Percentiles rank a stretch among this genome's conserved stretches.
Evolutionary conservation across 2,797 vertebrate species (phyloP).

Genomic region (Enteromius argenteus): DNA sequence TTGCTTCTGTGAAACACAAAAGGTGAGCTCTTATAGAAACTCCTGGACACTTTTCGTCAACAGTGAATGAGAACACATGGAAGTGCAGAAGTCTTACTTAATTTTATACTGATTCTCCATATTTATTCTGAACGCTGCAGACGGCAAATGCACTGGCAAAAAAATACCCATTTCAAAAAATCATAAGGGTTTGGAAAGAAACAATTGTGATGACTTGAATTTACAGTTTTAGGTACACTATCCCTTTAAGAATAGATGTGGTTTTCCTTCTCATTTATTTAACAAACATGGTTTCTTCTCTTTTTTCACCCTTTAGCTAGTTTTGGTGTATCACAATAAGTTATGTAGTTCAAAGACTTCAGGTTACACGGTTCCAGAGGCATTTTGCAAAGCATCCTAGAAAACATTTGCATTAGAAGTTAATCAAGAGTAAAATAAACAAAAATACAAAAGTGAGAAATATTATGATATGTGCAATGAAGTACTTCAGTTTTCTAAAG

Average conservation of each 20-base stretch:
- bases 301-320: conserved; percentile 2
- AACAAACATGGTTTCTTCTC: background rate
- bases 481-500: background rate
- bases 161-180: too few relatives aligned
- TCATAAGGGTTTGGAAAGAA: background rate
- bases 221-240: background rate
- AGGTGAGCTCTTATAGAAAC: background rate
- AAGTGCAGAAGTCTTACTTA: background rate
- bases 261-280: background rate
- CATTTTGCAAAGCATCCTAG: background rate
- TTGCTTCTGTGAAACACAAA: background rate
- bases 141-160: too few relatives aligned
- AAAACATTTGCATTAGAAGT: background rate
- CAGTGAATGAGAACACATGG: background rate
- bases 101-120: background rate
- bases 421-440: background rate
- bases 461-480: background rate
- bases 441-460: background rate
- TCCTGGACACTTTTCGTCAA: background rate
- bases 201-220: background rate
- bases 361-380: background rate
- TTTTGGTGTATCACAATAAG: conserved; percentile 3
- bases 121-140: background rate
- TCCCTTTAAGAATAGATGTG: background rate
- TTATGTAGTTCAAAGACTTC: background rate